These are phyloP conservation scores for Folsomia candida DNA, from an alignment of 2,888 invertebrate genomes.

Conservation along the genomic window DNA sequence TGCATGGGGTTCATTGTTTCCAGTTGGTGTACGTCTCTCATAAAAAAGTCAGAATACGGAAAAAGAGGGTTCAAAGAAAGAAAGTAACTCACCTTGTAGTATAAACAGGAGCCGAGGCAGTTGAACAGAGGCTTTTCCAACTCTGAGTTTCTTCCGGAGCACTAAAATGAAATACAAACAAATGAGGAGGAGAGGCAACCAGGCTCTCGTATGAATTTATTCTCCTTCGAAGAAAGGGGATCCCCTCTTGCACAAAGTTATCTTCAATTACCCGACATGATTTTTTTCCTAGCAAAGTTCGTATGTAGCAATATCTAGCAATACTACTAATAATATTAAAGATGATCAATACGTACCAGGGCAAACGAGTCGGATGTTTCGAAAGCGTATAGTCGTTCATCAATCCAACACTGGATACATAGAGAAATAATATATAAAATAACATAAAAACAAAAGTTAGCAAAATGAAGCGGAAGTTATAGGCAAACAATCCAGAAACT, in stretches of 20 bases:
- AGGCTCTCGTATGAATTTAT: not conserved
- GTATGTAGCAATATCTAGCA: no score
- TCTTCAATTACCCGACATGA: not conserved
- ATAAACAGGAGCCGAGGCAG: conserved; percentile 46
- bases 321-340: no score
- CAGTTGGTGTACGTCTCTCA: no score
- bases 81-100: conserved; percentile 44
- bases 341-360: conserved; percentile 2
- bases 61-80: not conserved
- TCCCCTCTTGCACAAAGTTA: not conserved
- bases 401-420: conserved; percentile 35
- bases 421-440: no score
- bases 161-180: conserved; percentile 8
- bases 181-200: not conserved
- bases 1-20: no score
- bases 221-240: no score
- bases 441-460: not conserved
- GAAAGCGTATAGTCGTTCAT: conserved; percentile 40
- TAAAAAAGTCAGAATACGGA: no score
- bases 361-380: conserved; percentile 38
- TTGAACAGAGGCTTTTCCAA: conserved; percentile 28
- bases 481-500: conserved; percentile 11
- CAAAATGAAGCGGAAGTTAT: not conserved
- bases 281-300: not conserved
- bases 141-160: conserved; percentile 12